Base-by-base conservation (phyloP, 2,113 vertebrate genomes). In the Prolemur simus region DNA sequence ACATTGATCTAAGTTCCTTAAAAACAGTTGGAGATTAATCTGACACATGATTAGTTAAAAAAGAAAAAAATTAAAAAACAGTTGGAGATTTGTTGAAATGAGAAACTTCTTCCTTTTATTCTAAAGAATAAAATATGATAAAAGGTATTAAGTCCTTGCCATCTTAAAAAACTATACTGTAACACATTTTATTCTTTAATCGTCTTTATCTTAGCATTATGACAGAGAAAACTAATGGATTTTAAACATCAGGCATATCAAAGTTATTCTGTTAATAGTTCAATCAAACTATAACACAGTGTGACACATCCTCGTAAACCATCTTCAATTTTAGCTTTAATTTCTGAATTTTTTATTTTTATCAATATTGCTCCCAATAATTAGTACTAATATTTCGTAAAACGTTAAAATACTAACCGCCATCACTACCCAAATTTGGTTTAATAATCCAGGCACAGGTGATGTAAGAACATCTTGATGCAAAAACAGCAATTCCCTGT, bases 381-480 rank as follows among this genome's bases (percentile, higher is more conserved):
- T 54, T 66, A 47, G 42, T 37, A 83, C 66, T 80, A 84, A 66
- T 74, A 91, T 29, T 63, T 91, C 23, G 60, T 45, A 91, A 96
- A 12, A 84, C 91, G 93, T 95, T 91, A 83, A 95, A 89, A 95
- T 95, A 99, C 99, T 99, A 97, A 99, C 99, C 97, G 99, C 63
- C 98, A 99, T 99, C 71, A 99, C 98, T 58, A 98, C 98, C 20
- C 98, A 98, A 98, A 99, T 99, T 89, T 99, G 98, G 91, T 97
- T 98, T 96, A 99, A 96, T 52, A 98, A 98, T 96, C 98, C 99
- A 95, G 98, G 95, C 54, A 98, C 97, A 95, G 99, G 99, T 74
- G 99, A 99, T 80, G 98, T 99, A 96, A 99, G 96, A 92, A 99
- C 5, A 29, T 99, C 99, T 93, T 98, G 95, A 88, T 98, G 91